These are phyloP conservation scores for Phalera bucephala DNA, from an alignment of 2,888 invertebrate genomes.

Conservation along the genomic window DNA sequence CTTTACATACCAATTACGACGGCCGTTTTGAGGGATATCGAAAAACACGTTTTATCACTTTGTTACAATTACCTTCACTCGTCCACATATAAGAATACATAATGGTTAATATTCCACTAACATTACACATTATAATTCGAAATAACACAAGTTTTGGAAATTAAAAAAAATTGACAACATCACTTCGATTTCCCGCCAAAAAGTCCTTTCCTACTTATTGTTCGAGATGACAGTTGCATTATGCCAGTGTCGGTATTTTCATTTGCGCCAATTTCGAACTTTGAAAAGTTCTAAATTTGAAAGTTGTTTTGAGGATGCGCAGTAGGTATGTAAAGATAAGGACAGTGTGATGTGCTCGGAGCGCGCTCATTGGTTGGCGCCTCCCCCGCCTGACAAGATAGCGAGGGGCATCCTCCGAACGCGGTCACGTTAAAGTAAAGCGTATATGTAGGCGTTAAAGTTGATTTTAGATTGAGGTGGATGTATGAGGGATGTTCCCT, in stretches of 20 bases:
- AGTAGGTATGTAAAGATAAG: constrained; percentile 66
- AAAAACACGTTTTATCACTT: no score
- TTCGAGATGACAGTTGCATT: constrained; percentile 5
- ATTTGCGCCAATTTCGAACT: background rate
- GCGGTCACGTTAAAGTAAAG: constrained; percentile 30
- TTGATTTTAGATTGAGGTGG: constrained; percentile 32
- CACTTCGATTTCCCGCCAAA: no score
- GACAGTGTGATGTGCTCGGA: constrained; percentile 72
- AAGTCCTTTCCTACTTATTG: no score
- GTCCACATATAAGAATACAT: no score
- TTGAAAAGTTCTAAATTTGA: background rate
- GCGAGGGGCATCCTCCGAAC: constrained; percentile 72
- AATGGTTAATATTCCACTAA: no score
- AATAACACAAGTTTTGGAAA: no score
- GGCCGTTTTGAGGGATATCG: no score
- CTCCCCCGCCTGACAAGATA: constrained; percentile 82
- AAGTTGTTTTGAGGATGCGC: constrained; percentile 51
- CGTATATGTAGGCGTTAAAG: constrained; percentile 33
- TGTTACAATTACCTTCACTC: no score
- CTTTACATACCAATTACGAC: no score
- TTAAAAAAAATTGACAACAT: no score
- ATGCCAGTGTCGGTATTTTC: background rate
- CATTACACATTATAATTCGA: no score
- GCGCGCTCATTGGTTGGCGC: constrained; percentile 67
- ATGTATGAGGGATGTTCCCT: constrained; percentile 74